phyloP scores from a whole-genome alignment of 2,113 vertebrate genomes.

The Alces alces region DNA sequence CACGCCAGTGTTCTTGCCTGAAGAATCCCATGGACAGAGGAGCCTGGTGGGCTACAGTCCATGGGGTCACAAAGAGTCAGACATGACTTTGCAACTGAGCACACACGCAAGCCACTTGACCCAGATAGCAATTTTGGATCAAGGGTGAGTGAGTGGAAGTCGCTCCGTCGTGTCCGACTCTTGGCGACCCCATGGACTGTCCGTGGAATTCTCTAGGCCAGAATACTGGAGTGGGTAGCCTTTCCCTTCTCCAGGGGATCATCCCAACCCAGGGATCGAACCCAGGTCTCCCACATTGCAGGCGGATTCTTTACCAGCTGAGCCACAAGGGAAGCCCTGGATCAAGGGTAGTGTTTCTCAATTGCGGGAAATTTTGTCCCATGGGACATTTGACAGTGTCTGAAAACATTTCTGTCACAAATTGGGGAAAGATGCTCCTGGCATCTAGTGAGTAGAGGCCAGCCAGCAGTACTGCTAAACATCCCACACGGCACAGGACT shows the following conservation, averaged over 20 bases:
- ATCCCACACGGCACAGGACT: not conserved
- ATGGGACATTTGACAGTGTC: not conserved
- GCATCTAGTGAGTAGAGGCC: not conserved
- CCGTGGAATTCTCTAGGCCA: not conserved
- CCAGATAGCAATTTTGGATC: not conserved
- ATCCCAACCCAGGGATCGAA: not conserved
- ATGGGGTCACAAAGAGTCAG: not conserved
- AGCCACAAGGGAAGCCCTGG: not conserved
- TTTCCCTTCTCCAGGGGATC: not conserved
- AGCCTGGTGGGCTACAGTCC: not conserved
- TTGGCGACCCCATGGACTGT: not conserved
- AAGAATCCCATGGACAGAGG: not conserved
- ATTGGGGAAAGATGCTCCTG: not conserved
- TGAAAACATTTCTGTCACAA: not conserved
- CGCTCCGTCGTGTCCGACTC: fast-evolving
- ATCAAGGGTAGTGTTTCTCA: not conserved
- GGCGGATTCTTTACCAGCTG: not conserved
- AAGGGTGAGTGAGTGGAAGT: not conserved
- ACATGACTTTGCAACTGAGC: not conserved
- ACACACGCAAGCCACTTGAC: not conserved
- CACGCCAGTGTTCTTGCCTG: not conserved
- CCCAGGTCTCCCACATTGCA: not conserved
- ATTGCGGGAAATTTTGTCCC: not conserved
- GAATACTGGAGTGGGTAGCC: not conserved
- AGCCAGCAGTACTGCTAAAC: not conserved